Conservation (phyloP, 2,113 vertebrate genomes). For the Meleagris gallopavo region DNA sequence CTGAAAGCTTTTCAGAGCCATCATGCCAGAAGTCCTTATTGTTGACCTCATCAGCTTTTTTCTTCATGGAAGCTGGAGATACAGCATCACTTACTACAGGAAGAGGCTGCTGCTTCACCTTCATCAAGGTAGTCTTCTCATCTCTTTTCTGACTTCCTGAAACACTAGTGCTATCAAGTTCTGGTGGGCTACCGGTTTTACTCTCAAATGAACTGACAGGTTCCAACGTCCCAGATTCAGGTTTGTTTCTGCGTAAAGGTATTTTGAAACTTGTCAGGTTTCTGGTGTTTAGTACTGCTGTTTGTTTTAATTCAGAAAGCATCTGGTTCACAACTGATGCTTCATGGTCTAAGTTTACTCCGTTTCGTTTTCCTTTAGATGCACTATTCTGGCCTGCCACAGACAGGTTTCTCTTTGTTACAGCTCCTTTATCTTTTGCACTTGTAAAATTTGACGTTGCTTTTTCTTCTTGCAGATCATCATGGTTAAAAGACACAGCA, state of each 20-base stretch:
- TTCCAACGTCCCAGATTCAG: slow-evolving; percentile 25
- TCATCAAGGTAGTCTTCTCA: slow-evolving; percentile 26
- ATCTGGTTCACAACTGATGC: slow-evolving; percentile 17
- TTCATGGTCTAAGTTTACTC: neutral
- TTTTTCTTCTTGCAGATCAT: slow-evolving; percentile 35
- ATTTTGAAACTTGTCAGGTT: slow-evolving; percentile 77
- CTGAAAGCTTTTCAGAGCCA: slow-evolving; percentile 20
- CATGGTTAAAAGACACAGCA: neutral
- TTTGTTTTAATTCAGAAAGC: slow-evolving; percentile 42
- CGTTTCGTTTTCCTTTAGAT: neutral
- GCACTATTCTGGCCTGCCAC: neutral
- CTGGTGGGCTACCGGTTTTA: slow-evolving; percentile 51
- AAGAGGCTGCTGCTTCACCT: slow-evolving; percentile 1
- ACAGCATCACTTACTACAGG: neutral
- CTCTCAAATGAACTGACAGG: slow-evolving; percentile 44
- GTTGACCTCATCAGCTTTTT: neutral
- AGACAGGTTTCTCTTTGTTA: slow-evolving; percentile 25
- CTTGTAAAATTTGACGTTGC: slow-evolving; percentile 30
- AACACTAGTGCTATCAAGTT: slow-evolving; percentile 33
- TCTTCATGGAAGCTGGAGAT: neutral
- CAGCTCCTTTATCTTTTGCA: slow-evolving; percentile 24
- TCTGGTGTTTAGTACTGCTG: slow-evolving; percentile 49
- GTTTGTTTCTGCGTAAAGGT: slow-evolving; percentile 73
- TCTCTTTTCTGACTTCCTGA: slow-evolving; percentile 9
- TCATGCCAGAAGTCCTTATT: neutral